These are phyloP conservation scores for Fistularia commersonii DNA, from an alignment of 2,797 vertebrate genomes.

Conservation along the genomic window DNA sequence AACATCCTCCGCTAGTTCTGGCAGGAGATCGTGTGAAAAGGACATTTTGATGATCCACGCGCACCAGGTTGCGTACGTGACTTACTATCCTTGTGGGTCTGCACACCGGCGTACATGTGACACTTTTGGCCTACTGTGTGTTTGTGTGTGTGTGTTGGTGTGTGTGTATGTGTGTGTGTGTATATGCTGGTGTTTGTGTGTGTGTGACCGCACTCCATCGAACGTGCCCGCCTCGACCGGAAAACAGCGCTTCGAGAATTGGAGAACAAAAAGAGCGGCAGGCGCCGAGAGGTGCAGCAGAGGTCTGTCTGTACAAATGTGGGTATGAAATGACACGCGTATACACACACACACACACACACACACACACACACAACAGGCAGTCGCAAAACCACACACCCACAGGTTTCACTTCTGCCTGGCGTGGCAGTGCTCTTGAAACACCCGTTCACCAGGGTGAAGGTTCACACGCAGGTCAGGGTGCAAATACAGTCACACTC, in stretches of 20 bases:
- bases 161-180: constrained; percentile 31
- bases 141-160: constrained; percentile 42
- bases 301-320: constrained; percentile 50
- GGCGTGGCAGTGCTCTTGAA: constrained; percentile 73
- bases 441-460: constrained; percentile 64
- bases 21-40: too few species aligned
- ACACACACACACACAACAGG: constrained; percentile 57
- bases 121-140: too few species aligned
- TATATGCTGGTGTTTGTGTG: constrained; percentile 34
- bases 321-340: constrained; percentile 51
- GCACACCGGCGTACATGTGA: too few species aligned
- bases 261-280: constrained; percentile 55
- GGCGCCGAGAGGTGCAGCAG: constrained; percentile 68
- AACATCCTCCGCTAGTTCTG: too few species aligned
- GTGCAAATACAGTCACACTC: constrained; percentile 23
- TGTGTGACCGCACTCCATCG: constrained; percentile 58
- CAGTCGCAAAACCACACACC: constrained; percentile 67
- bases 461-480: constrained; percentile 74
- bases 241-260: constrained; percentile 62
- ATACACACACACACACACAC: constrained; percentile 34
- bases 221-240: constrained; percentile 65
- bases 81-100: too few species aligned
- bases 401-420: constrained; percentile 82
- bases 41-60: too few species aligned
- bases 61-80: too few species aligned